phyloP scores from a whole-genome alignment of 2,113 vertebrate genomes.

The Lontra canadensis region DNA sequence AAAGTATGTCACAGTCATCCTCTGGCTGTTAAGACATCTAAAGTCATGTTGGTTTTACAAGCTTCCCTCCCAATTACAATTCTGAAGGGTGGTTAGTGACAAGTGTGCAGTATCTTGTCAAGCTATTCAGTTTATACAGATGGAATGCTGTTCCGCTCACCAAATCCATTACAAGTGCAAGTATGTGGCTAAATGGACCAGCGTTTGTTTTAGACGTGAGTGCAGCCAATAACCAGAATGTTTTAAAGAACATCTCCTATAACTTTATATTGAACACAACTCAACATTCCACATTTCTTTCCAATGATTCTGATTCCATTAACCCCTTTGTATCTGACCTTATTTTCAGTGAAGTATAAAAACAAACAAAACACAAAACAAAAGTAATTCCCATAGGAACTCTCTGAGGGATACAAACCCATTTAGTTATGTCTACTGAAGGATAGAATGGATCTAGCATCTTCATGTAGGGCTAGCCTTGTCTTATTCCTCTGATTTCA shows the following conservation, averaged over 20 bases:
- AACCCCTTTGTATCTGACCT: neutral
- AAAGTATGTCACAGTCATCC: constrained; percentile 60
- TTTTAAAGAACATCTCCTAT: constrained; percentile 43
- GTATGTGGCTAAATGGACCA: constrained; percentile 63
- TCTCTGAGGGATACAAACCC: neutral
- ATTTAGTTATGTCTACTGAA: neutral
- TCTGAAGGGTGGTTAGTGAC: constrained; percentile 66
- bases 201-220: constrained; percentile 38
- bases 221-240: neutral
- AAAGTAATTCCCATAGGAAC: neutral
- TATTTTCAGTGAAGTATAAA: neutral
- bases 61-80: constrained; percentile 66
- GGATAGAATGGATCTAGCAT: neutral
- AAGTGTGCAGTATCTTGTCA: constrained; percentile 73
- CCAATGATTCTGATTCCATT: neutral
- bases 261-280: neutral
- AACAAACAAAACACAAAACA: neutral
- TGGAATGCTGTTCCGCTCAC: constrained; percentile 62
- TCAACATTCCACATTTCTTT: neutral
- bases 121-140: constrained; percentile 64
- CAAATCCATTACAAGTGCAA: constrained; percentile 75
- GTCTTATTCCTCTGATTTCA: neutral
- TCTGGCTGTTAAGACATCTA: constrained; percentile 74
- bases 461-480: neutral
- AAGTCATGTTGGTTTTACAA: constrained; percentile 70